Evolutionary conservation across 2,888 invertebrate genomes (phyloP).

Genomic region (Calliscelio sp.): DNA sequence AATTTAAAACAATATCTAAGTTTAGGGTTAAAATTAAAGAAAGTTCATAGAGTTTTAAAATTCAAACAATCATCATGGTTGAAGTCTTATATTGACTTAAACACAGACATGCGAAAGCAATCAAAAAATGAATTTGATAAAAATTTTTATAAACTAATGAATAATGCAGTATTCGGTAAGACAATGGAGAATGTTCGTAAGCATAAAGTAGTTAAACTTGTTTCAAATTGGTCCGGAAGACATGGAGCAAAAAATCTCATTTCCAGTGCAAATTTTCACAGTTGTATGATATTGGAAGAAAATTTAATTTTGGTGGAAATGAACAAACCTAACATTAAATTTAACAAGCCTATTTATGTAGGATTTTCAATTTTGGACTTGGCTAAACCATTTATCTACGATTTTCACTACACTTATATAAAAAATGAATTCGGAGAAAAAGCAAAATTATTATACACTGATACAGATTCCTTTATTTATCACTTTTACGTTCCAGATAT

Average conservation of each 20-base stretch:
- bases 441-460: neutral
- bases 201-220: neutral
- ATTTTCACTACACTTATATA: constrained; percentile 47
- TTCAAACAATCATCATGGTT: constrained; percentile 12
- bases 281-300: neutral
- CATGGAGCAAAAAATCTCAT: constrained; percentile 69
- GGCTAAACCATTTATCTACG: constrained; percentile 49
- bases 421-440: neutral
- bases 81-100: constrained; percentile 7
- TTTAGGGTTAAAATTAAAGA: constrained; percentile 22
- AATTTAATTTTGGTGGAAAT: constrained; percentile 41
- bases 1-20: constrained; percentile 9
- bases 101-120: neutral
- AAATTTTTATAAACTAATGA: constrained; percentile 34
- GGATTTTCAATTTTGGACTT: constrained; percentile 37
- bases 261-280: constrained; percentile 15
- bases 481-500: neutral
- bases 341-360: constrained; percentile 62
- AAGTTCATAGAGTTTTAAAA: constrained; percentile 6
- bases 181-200: constrained; percentile 76
- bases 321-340: constrained; percentile 25
- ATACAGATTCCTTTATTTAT: neutral
- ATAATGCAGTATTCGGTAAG: constrained; percentile 57
- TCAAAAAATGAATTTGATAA: constrained; percentile 3
- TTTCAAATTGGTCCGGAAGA: constrained; percentile 55